A percentile compares a stretch with the other conserved stretches of the same genome.
Evolutionary conservation across 2,113 vertebrate genomes (phyloP).

Genomic region (Daubentonia madagascariensis): DNA sequence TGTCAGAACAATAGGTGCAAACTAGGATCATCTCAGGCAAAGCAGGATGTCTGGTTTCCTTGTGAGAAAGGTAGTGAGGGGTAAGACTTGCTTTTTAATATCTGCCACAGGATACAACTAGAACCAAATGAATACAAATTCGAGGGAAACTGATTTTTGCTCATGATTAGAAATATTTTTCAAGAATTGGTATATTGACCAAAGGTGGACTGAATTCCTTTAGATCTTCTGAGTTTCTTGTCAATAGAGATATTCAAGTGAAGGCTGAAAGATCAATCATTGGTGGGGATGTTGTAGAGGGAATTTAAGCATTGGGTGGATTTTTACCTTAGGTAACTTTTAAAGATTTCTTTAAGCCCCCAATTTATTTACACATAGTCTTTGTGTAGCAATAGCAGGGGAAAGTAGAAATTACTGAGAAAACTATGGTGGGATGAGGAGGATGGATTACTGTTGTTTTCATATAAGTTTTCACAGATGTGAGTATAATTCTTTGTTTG

Average conservation of each 20-base stretch:
- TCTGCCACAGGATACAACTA: neutral
- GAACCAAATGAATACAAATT: neutral
- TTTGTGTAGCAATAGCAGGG: neutral
- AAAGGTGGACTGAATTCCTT: neutral
- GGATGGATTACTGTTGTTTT: neutral
- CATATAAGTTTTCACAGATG: neutral
- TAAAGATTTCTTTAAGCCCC: neutral
- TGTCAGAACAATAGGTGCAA: neutral
- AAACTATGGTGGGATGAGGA: neutral
- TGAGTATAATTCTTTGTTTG: neutral
- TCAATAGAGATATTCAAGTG: neutral
- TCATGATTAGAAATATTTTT: neutral
- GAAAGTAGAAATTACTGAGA: neutral
- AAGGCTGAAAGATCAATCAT: neutral
- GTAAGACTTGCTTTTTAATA: neutral
- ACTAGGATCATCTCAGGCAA: neutral
- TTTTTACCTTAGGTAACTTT: neutral
- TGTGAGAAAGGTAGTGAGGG: neutral
- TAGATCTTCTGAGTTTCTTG: neutral
- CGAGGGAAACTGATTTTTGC: neutral
- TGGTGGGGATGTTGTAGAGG: neutral
- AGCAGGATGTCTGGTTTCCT: neutral
- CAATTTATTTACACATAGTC: neutral
- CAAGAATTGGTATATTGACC: neutral
- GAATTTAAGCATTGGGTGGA: neutral